These are phyloP conservation scores for Irena cyanogastra DNA, from an alignment of 2,113 vertebrate species.

Conservation along the genomic window DNA sequence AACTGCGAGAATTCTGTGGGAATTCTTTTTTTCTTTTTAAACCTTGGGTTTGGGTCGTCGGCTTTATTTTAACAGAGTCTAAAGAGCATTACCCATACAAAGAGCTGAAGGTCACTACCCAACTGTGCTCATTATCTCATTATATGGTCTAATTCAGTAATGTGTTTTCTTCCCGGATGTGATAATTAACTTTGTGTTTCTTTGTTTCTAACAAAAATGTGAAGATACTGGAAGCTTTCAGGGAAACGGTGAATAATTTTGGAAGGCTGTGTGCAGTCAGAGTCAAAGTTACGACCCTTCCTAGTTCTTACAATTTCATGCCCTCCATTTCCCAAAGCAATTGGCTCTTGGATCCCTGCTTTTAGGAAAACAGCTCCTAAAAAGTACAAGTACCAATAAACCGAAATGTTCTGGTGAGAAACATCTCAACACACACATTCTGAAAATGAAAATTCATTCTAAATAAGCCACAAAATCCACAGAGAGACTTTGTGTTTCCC, in stretches of 20 bases:
- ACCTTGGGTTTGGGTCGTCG: background rate
- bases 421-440: background rate
- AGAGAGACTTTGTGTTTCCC: background rate
- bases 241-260: slow-evolving; percentile 44
- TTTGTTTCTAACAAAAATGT: slow-evolving; percentile 17
- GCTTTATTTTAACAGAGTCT: background rate
- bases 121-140: slow-evolving; percentile 9
- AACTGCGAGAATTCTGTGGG: background rate
- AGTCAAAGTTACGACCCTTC: background rate
- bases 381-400: background rate
- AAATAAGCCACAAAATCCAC: slow-evolving; percentile 35
- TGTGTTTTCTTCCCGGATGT: background rate
- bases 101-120: background rate
- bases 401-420: background rate
- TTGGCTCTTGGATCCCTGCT: background rate
- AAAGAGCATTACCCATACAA: background rate
- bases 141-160: background rate
- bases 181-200: slow-evolving; percentile 9
- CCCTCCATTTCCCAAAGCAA: background rate
- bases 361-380: background rate
- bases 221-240: slow-evolving; percentile 9
- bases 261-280: background rate
- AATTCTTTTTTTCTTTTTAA: background rate
- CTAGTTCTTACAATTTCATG: background rate
- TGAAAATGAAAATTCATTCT: slow-evolving; percentile 35